Base-by-base conservation (phyloP, 2,113 vertebrate genomes). In the Desmodus rotundus region DNA sequence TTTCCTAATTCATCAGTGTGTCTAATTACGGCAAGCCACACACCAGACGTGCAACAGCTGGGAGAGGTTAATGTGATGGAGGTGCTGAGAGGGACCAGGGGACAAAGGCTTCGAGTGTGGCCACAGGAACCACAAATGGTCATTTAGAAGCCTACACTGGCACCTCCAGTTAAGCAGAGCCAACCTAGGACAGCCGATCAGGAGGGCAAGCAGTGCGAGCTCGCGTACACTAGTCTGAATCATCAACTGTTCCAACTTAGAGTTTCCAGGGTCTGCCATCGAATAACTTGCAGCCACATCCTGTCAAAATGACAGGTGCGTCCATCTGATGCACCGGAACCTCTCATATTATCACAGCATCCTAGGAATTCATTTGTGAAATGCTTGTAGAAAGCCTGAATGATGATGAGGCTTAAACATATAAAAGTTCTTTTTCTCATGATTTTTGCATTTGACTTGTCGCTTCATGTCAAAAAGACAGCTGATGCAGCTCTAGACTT, bases 1-100 rank as follows among this genome's bases (percentile, higher is more conserved):
- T 86, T 95, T 89, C 78, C 90, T 58, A 47, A 50, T 56, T 87
- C 54, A 1, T 45, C 61, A 80, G 74, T 87, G 65, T 87, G 86
- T 94, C 80, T 84, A 89, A 93, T 63, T 81, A 87, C 41, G 74
- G 63, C 72, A 93, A 92, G 72, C 58, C 41, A 67, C 77, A 73
- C 68, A 89, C 11, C 22, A 88, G 68, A 86, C 52, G 67, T n/a
- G 28, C 67, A 85, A 70, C 87, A 80, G 89, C 41, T 50, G 50
- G 65, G 52, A 84, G 45, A 95, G 70, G 63, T 1, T 68, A 33
- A 70, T 43, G 6, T 68, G 38, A 56, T 19, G 56, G 63, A 89
- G 87, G 41, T 54, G 68, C 50, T 54, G 63, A 94, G 56, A 88
- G 68, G 80, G n/a, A 65, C 38, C n/a, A 52, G 70, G 65, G 81